Conservation (phyloP, 2,797 vertebrate genomes). For the Nyctibius grandis region DNA sequence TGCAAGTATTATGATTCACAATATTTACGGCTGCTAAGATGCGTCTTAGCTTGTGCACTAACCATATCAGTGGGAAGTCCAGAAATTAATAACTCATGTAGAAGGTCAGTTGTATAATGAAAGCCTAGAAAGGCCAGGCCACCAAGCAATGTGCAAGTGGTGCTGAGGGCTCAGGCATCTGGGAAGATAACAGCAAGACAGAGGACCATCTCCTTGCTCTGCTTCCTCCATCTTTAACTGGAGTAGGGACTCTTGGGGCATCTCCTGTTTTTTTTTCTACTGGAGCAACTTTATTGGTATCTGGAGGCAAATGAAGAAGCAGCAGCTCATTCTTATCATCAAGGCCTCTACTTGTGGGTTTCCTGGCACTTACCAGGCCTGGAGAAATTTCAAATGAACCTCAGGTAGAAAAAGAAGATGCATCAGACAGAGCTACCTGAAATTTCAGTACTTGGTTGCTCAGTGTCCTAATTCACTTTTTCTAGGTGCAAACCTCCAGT, state of each 20-base stretch:
- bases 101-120: background rate
- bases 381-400: background rate
- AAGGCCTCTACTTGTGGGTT: background rate
- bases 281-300: background rate
- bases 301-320: background rate
- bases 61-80: background rate
- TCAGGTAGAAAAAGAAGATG: background rate
- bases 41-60: background rate
- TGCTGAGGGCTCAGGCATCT: background rate
- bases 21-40: background rate
- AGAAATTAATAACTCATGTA: background rate
- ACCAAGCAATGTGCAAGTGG: background rate
- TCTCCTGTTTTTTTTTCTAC: too few species aligned
- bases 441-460: background rate
- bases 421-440: background rate
- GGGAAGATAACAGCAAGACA: background rate
- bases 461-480: background rate
- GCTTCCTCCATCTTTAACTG: background rate
- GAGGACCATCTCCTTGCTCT: background rate
- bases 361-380: background rate
- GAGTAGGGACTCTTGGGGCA: background rate
- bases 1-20: background rate
- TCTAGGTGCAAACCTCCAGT: background rate
- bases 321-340: background rate
- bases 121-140: background rate